These are phyloP conservation scores for Watsonalla cultraria DNA, from an alignment of 2,888 invertebrate species.

Conservation along the genomic window DNA sequence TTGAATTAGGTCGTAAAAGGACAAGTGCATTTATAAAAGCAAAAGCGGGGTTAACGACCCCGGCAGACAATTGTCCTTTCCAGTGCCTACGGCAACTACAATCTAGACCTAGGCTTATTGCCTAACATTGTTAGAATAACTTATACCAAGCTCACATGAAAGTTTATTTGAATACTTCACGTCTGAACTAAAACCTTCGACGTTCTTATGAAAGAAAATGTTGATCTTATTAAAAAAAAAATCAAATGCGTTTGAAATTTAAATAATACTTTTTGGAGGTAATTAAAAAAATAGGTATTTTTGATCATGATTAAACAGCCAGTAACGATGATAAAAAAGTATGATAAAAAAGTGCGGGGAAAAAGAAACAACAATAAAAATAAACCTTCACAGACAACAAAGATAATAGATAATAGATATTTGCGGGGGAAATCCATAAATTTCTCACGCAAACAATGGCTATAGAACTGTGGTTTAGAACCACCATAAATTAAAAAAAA, in stretches of 20 bases:
- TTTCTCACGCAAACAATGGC: conserved; percentile 48
- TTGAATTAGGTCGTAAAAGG: neutral
- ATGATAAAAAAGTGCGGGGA: no score
- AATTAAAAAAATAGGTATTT: no score
- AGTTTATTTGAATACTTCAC: neutral
- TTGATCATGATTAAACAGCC: no score
- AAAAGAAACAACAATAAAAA: neutral
- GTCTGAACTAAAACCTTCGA: no score
- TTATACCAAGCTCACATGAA: conserved; percentile 21
- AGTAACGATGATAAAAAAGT: no score
- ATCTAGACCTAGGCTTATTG: conserved; percentile 40
- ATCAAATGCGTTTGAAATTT: no score
- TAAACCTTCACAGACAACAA: neutral
- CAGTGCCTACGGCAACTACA: conserved; percentile 20
- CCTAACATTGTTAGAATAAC: conserved; percentile 31
- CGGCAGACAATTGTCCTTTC: conserved; percentile 52
- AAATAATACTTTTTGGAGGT: no score
- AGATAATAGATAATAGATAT: neutral
- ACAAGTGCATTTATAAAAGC: conserved; percentile 6
- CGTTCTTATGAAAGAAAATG: neutral
- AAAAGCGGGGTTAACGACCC: conserved; percentile 42
- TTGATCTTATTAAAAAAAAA: no score
- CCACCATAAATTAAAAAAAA: conserved; percentile 37
- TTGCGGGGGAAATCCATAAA: conserved; percentile 12
- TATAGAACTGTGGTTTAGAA: conserved; percentile 67